Percentiles rank a stretch among this genome's conserved stretches.
phyloP scores from a whole-genome alignment of 2,113 vertebrate genomes.

The Dermatemys mawii region DNA sequence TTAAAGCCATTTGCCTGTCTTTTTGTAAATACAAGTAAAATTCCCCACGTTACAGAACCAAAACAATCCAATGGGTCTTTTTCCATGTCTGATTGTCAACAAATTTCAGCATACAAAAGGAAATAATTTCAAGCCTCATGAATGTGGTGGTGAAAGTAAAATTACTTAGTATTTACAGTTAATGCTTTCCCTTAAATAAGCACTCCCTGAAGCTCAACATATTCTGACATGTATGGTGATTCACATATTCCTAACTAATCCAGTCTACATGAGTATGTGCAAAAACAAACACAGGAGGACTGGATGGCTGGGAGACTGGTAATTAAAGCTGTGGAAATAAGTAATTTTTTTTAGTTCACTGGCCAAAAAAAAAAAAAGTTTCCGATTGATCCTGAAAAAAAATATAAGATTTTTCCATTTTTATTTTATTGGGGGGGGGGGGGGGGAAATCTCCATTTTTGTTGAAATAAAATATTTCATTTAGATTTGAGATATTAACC shows the following conservation, averaged over 20 bases:
- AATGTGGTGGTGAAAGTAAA: constrained; percentile 30
- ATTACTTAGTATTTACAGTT: constrained; percentile 20
- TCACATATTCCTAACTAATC: background rate
- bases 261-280: background rate
- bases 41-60: background rate
- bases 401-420: no score
- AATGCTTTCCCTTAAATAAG: constrained; percentile 38
- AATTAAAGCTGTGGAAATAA: background rate
- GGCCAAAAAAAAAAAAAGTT: no score
- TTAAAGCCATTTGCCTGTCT: constrained; percentile 42
- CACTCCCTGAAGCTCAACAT: background rate
- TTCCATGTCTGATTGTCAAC: constrained; percentile 23
- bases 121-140: constrained; percentile 4
- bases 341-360: background rate
- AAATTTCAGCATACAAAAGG: constrained; percentile 10
- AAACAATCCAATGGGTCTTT: background rate
- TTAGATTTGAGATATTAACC: no score
- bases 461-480: background rate
- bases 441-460: background rate
- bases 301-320: background rate
- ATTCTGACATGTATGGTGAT: background rate
- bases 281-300: background rate
- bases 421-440: no score
- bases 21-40: constrained; percentile 7
- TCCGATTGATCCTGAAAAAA: background rate